phyloP scores from a whole-genome alignment of 2,797 vertebrate species.

The Melanotaenia nigrans region DNA sequence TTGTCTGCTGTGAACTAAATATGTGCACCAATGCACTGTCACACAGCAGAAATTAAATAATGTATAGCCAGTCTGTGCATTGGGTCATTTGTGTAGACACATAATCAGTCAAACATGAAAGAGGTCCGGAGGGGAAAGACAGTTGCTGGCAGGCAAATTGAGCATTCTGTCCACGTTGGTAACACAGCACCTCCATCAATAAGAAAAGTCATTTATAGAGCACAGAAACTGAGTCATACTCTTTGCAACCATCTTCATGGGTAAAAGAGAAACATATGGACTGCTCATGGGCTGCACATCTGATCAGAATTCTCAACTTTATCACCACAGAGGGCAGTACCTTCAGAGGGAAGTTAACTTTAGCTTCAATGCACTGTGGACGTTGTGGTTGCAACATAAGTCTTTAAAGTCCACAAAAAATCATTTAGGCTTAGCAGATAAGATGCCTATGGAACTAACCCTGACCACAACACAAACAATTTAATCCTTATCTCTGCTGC shows the following conservation, averaged over 20 bases:
- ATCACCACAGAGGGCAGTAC: background rate
- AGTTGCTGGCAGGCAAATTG: slow-evolving; percentile 27
- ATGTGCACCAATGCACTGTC: background rate
- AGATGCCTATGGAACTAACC: slow-evolving; percentile 41
- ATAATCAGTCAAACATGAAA: slow-evolving; percentile 36
- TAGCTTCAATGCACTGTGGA: background rate
- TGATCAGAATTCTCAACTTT: slow-evolving; percentile 5
- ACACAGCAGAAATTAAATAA: slow-evolving; percentile 19
- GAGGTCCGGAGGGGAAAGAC: slow-evolving; percentile 21
- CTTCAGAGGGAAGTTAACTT: slow-evolving; percentile 12
- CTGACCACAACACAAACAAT: slow-evolving; percentile 47
- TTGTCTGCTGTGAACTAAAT: background rate
- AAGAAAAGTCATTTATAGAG: slow-evolving; percentile 46
- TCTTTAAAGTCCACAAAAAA: slow-evolving; percentile 49
- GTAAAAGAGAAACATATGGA: background rate
- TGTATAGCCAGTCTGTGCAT: slow-evolving; percentile 9
- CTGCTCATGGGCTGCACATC: slow-evolving; percentile 5
- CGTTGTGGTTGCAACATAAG: slow-evolving; percentile 11
- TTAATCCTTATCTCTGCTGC: slow-evolving; percentile 53
- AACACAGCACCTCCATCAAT: slow-evolving; percentile 46
- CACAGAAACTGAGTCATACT: slow-evolving; percentile 9
- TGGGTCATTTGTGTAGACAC: slow-evolving; percentile 17
- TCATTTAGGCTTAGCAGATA: slow-evolving; percentile 46
- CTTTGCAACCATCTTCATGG: background rate
- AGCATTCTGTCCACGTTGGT: slow-evolving; percentile 24